Base-by-base conservation (phyloP, 2,888 invertebrate genomes). In the Parnassius smintheus region DNA sequence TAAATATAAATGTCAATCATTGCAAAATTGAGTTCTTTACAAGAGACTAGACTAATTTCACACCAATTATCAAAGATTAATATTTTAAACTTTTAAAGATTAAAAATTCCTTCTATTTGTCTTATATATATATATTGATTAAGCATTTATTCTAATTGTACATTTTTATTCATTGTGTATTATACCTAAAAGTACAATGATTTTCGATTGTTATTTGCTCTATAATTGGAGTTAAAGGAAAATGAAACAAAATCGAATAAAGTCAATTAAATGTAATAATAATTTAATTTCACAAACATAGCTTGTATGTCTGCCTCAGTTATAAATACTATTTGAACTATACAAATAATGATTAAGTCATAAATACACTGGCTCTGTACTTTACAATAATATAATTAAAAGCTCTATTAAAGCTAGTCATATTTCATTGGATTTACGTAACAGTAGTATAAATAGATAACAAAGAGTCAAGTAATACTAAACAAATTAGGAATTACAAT, bases 401-500 rank as follows among this genome's bases (percentile, higher is more conserved):
- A 83, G 86, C 83, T 87, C 82, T 84, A 83, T 89, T 90, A 90
- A 89, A 91, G 88, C 88, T 91, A 86, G 79, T 77, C 81, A 82
- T 84, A 80, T 82, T 84, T 86, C 82, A 85, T 85, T 87, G 87
- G 86, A 88, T 86, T 86, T 83, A 74, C 77, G 80, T 83, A 90
- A 91, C 89, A 88, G 78, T 81, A 76, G 84, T 90, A 91, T 88
- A 91, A 91, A 91, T 91, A 91, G 88, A 88, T 90, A 91, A 91
- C 91, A 91, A 91, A 91, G 78, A 81, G 81, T 83, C 77, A 76
- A 83, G 81, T 83, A 83, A 88, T 84, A 85, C 82, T 86, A 88
- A 81, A 78, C 83, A 82, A 86, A 84, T 75, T 86, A 88, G 84
- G 85, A 86, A 85, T 85, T 85, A 71, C 66, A 86, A 83, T 82